Conservation (phyloP, 2,797 vertebrate genomes). For the Aselliscus stoliczkanus region DNA sequence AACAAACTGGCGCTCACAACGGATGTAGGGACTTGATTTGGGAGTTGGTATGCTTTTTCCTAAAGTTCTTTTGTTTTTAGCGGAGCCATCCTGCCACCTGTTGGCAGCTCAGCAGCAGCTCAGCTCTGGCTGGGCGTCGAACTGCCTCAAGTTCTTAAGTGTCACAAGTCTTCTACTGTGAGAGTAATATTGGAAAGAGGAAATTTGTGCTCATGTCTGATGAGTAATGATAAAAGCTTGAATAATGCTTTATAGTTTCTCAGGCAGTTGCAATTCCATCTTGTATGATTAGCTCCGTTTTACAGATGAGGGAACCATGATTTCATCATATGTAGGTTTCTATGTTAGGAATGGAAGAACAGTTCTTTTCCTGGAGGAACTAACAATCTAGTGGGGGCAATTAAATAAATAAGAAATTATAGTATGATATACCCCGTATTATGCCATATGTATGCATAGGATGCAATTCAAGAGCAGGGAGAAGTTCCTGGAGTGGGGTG, state of each 20-base stretch:
- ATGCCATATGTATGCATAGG: background rate
- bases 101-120: too few species aligned
- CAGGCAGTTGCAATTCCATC: constrained; percentile 23
- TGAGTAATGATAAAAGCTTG: constrained; percentile 25
- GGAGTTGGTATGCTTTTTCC: background rate
- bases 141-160: background rate
- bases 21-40: background rate
- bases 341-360: background rate
- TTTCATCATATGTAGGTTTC: constrained; percentile 23
- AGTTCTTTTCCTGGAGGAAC: background rate
- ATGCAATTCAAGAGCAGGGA: background rate
- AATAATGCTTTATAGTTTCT: constrained; percentile 10
- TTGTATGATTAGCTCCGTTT: constrained; percentile 18
- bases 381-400: background rate
- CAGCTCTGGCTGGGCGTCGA: too few species aligned
- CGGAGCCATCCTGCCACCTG: too few species aligned
- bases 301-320: background rate
- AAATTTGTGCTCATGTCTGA: background rate
- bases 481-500: background rate
- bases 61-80: background rate
- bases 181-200: background rate
- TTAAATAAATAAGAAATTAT: background rate
- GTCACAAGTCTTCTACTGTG: background rate
- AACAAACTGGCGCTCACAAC: background rate
- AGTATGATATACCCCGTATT: background rate